Evolutionary conservation across 2,113 vertebrate genomes (phyloP), one percentile per base, ranked within the genome.

Genomic region (Myotis yumanensis): DNA sequence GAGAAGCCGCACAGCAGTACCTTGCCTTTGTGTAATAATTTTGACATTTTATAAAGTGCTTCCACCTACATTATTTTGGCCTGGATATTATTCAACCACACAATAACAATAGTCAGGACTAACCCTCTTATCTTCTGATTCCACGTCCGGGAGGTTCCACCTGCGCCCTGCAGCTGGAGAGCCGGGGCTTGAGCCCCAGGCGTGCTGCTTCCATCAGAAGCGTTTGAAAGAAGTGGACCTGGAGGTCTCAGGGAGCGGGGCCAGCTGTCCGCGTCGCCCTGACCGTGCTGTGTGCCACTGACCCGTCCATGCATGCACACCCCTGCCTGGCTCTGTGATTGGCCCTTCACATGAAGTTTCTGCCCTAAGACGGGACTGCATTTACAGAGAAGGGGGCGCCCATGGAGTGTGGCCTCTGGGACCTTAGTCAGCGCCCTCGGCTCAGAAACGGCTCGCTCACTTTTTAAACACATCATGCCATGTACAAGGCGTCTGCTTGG

Each of bases 251-350:
- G 30, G 32, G 18, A n/a, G 40, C 37, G 51, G 1, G 35, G 48
- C 32, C 28, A 32, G 17, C 10, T 64, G 17, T 5, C 35, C 75
- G 23, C 1, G 4, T 18, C 1, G 0, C 23, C 35, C n/a, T 16
- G 25, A 14, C 46, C 43, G 23, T 25, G 0, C 66, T 11, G 11
- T 37, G 77, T 11, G 2, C 30, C 9, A 5, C n/a, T 32, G 25
- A 73, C 35, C 23, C 2, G 2, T 23, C 46, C 17, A 12, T 17
- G 15, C 9, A 0, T 11, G 23, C 4, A 3, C 14, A 7, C 28
- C 71, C 62, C 57, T 22, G n/a, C 68, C 82, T 51, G 23, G 16
- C 52, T 91, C 77, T n/a, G 37, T 83, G 76, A 43, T 46, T 17
- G 81, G 62, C 15, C 37, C 18, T 35, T 68, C 28, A 16, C 2